phyloP scores from a whole-genome alignment of 2,888 invertebrate species.

The Spialia ferax region DNA sequence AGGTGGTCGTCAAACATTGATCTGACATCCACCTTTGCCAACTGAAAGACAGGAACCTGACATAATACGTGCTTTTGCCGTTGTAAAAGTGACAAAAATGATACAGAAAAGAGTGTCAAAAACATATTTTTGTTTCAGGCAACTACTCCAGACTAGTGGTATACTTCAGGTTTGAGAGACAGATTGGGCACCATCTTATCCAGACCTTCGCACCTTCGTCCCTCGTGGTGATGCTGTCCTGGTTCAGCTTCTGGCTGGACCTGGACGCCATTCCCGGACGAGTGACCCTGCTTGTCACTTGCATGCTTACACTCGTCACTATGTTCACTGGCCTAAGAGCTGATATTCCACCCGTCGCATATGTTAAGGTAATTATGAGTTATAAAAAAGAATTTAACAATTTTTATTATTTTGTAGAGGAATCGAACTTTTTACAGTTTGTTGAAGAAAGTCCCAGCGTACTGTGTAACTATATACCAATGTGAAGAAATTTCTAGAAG shows the following conservation, averaged over 20 bases:
- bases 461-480: no score
- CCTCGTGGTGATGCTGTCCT: conserved; percentile 93
- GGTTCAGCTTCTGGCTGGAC: conserved; percentile 96
- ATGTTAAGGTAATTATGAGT: conserved; percentile 89
- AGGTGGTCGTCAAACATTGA: no score
- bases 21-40: no score
- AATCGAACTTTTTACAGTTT: no score
- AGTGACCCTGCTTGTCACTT: conserved; percentile 93
- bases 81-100: no score
- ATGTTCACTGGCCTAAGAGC: conserved; percentile 94
- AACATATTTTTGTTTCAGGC: conserved; percentile 70
- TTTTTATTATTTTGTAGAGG: neutral
- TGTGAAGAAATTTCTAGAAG: no score
- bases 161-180: conserved; percentile 93
- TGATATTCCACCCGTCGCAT: conserved; percentile 95
- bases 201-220: conserved; percentile 95
- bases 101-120: neutral
- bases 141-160: conserved; percentile 93
- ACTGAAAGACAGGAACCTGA: no score
- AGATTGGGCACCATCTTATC: conserved; percentile 94
- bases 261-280: conserved; percentile 94
- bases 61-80: no score
- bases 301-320: conserved; percentile 94
- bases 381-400: neutral
- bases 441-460: no score